These are phyloP conservation scores for Cladopsammia gracilis DNA, from an alignment of 64 coral and sea anemone species.

Conservation along the genomic window DNA sequence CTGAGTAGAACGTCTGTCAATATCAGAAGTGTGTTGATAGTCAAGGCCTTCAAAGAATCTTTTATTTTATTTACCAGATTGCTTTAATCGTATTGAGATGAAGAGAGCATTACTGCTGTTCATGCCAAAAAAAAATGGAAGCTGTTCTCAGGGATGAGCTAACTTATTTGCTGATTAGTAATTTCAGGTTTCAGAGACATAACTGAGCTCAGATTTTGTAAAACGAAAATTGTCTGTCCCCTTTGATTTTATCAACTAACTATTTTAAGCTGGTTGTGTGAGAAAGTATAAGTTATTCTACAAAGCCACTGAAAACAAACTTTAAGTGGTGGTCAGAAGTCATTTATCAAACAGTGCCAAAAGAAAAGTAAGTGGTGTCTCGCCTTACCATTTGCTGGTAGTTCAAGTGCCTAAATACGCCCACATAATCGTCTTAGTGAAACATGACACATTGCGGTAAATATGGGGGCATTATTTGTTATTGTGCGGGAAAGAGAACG, in stretches of 20 bases:
- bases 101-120: background rate
- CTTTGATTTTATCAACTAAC: background rate
- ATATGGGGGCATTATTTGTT: background rate
- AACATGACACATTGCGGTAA: conserved; percentile 1
- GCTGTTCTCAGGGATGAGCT: background rate
- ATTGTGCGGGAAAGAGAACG: background rate
- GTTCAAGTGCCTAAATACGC: background rate
- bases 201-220: background rate
- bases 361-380: background rate
- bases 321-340: conserved; percentile 30
- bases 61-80: background rate
- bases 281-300: background rate
- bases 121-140: background rate
- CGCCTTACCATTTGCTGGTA: background rate
- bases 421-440: background rate
- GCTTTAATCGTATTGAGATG: background rate
- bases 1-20: too few species aligned
- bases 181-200: background rate
- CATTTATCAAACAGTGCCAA: too few species aligned
- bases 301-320: background rate
- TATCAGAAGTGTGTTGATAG: background rate
- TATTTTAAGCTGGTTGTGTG: background rate
- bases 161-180: background rate
- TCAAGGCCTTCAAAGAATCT: background rate
- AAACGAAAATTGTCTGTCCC: background rate